Evolutionary conservation across 2,113 vertebrate species (phyloP), one percentile per base, ranked within the genome.

Genomic region (Dipodomys ordii): DNA sequence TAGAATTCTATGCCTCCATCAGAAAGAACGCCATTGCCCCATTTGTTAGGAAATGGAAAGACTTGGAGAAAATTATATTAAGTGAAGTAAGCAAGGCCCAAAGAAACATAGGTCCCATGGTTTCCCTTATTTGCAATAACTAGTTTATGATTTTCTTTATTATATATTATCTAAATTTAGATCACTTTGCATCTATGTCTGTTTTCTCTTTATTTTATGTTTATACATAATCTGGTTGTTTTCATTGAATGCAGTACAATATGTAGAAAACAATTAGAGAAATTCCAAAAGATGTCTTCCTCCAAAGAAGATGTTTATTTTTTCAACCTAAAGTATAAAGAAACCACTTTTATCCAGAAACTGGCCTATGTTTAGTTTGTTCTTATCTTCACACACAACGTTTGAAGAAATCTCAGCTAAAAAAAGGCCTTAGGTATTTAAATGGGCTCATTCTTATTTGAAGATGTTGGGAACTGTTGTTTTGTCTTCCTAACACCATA

Each of bases 191-290:
- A 32, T 73, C 28, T 74, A 2, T 32, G 23, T 23, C 11, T 27
- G 4, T 77, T 83, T 92, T 85, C 23, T 74, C 60, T 85, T 89
- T 32, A 27, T 69, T 84, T 90, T 92, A 25, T 92, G 16, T 18
- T 16, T 44, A 6, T 87, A 2, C 30, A 8, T 60, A 10, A 35
- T 88, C 83, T 76, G 3, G 46, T 35, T 65, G 9, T 32, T 88
- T 84, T 68, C 53, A 28, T 62, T 89, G 10, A 89, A 53, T 68
- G 9, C 25, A 85, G 30, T 15, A 76, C 3, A 77, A 46, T 65
- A 57, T 25, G 25, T 23, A 84, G 62, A n/a, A 72, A 79, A 46
- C 73, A 49, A 16, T n/a, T 64, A 25, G 23, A 64, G 32, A 30
- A n/a, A 8, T 3, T 91, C 16, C 30, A 25, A 9, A 60, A 64